These are phyloP conservation scores for Euproctis similis DNA, from an alignment of 2,888 invertebrate genomes.

Conservation along the genomic window DNA sequence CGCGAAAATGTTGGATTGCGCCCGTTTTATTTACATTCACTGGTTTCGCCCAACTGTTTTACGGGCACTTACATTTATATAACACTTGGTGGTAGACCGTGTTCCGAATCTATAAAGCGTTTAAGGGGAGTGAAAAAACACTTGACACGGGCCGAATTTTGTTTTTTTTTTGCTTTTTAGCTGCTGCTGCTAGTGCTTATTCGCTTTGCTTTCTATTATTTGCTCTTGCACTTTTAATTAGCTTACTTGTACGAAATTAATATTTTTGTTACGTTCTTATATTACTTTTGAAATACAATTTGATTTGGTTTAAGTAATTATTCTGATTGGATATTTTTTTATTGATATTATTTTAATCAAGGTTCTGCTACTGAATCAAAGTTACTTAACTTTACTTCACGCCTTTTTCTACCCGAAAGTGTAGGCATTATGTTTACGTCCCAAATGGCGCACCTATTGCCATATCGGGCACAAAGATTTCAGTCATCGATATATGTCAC, in stretches of 20 bases:
- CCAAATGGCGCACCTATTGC: no score
- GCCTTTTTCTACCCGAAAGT: no score
- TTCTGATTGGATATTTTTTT: no score
- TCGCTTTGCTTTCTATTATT: constrained; percentile 2
- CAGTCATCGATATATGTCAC: no score
- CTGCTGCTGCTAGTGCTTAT: neutral
- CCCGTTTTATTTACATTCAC: constrained; percentile 23
- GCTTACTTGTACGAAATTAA: constrained; percentile 6
- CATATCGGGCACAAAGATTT: no score
- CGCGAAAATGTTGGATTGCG: constrained; percentile 9
- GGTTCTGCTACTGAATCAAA: no score
- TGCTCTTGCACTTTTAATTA: constrained; percentile 8
- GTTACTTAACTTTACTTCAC: no score
- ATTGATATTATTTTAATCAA: no score
- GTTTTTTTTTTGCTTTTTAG: constrained; percentile 2
- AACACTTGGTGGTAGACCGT: constrained; percentile 19
- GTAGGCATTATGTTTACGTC: no score
- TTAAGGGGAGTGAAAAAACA: constrained; percentile 13
- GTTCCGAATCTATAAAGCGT: constrained; percentile 21
- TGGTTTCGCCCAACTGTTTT: constrained; percentile 19
- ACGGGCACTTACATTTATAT: constrained; percentile 27
- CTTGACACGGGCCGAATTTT: constrained; percentile 17
- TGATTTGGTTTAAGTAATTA: neutral
- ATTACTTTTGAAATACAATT: no score
- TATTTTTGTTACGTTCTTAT: constrained; percentile 6